phyloP scores from a whole-genome alignment of 2,888 invertebrate species.

The Gerris lacustris region DNA sequence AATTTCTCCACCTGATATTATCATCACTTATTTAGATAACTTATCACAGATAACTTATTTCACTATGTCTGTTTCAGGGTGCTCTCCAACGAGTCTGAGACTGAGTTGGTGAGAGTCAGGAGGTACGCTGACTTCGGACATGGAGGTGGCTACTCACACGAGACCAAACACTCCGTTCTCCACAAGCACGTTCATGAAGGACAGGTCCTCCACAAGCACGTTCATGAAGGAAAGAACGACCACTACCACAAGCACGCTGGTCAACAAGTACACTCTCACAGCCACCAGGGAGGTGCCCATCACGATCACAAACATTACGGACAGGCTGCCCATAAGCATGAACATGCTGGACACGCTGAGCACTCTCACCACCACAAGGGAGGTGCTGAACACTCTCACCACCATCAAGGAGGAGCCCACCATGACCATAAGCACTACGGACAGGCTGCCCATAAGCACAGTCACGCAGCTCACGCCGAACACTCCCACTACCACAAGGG shows the following conservation, averaged over 20 bases:
- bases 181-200: background rate
- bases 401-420: constrained; percentile 37
- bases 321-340: constrained; percentile 34
- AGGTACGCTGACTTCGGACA: background rate
- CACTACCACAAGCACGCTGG: constrained; percentile 29
- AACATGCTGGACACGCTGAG: constrained; percentile 37
- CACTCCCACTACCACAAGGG: constrained; percentile 37
- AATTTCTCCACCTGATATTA: too few relatives aligned
- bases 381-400: constrained; percentile 33
- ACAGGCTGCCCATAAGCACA: constrained; percentile 34
- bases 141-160: background rate
- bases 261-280: constrained; percentile 27
- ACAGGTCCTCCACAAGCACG: background rate
- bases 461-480: constrained; percentile 37
- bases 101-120: too few relatives aligned
- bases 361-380: constrained; percentile 37
- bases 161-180: background rate
- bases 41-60: too few relatives aligned
- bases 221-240: background rate
- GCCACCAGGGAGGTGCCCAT: constrained; percentile 26
- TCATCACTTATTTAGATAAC: too few relatives aligned
- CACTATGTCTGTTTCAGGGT: too few relatives aligned
- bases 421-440: constrained; percentile 37
- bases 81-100: too few relatives aligned
- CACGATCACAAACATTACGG: constrained; percentile 32